Evolutionary conservation across 2,888 invertebrate species (phyloP).

Genomic region (Papilio gigon): DNA sequence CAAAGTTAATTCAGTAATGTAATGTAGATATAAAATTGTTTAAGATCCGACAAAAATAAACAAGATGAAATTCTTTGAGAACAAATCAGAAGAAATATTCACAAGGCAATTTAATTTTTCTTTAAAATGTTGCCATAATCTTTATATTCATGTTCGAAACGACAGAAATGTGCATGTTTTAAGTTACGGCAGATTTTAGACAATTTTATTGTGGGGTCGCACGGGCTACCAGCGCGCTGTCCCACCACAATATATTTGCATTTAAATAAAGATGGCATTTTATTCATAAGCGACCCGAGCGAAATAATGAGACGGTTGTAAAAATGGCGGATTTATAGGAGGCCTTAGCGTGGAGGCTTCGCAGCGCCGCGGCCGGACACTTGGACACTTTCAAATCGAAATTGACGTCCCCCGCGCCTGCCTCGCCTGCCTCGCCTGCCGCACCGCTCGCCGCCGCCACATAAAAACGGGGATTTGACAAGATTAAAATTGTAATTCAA

Average conservation of each 20-base stretch:
- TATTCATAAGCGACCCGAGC: conserved; percentile 74
- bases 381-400: conserved; percentile 78
- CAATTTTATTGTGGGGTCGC: conserved; percentile 50
- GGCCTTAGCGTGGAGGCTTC: conserved; percentile 59
- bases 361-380: conserved; percentile 75
- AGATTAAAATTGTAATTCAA: conserved; percentile 82
- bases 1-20: no score
- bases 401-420: conserved; percentile 70
- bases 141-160: conserved; percentile 11
- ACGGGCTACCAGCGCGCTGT: conserved; percentile 59
- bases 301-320: conserved; percentile 77
- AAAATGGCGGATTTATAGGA: conserved; percentile 78
- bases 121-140: background rate
- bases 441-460: conserved; percentile 67
- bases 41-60: no score
- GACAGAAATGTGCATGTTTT: conserved; percentile 24
- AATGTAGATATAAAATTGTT: no score
- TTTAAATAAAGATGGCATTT: conserved; percentile 74
- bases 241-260: conserved; percentile 74
- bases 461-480: conserved; percentile 81
- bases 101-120: background rate
- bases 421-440: no score
- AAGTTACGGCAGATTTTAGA: conserved; percentile 53
- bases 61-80: background rate
- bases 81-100: background rate